A percentile compares a stretch with the other conserved stretches of the same genome.
These are phyloP conservation scores for Apamea sordens DNA, from an alignment of 2,888 invertebrate species.

Conservation along the genomic window DNA sequence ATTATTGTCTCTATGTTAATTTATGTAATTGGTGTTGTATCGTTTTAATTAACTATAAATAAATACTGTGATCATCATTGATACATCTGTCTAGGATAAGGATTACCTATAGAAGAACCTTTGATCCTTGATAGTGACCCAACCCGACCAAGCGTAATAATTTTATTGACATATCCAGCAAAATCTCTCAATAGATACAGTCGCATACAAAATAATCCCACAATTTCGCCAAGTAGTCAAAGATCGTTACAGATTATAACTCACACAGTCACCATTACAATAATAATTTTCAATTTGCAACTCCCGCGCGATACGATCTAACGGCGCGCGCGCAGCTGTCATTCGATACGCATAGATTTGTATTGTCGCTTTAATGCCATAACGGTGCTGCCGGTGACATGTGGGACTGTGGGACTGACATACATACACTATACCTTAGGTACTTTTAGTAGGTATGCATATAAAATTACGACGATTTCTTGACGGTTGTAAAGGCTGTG, in stretches of 20 bases:
- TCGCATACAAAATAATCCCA: slow-evolving; percentile 8
- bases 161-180: background rate
- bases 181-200: background rate
- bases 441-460: slow-evolving; percentile 40
- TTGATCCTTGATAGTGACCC: background rate
- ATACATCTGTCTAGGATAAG: background rate
- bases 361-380: slow-evolving; percentile 77
- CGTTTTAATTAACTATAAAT: too few species aligned
- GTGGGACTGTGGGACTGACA: slow-evolving; percentile 69
- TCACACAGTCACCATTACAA: slow-evolving; percentile 61
- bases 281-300: slow-evolving; percentile 67
- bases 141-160: background rate
- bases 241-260: slow-evolving; percentile 53
- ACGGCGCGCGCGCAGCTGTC: slow-evolving; percentile 72
- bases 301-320: slow-evolving; percentile 69
- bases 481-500: slow-evolving; percentile 4
- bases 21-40: too few species aligned
- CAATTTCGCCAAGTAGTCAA: slow-evolving; percentile 42
- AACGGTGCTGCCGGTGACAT: slow-evolving; percentile 72
- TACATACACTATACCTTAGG: slow-evolving; percentile 54
- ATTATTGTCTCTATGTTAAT: too few species aligned
- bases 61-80: background rate
- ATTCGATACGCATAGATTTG: slow-evolving; percentile 78
- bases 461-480: slow-evolving; percentile 27
- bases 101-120: background rate